Conservation (phyloP, 1,140 invertebrate species). For the Lepidurus apus region DNA sequence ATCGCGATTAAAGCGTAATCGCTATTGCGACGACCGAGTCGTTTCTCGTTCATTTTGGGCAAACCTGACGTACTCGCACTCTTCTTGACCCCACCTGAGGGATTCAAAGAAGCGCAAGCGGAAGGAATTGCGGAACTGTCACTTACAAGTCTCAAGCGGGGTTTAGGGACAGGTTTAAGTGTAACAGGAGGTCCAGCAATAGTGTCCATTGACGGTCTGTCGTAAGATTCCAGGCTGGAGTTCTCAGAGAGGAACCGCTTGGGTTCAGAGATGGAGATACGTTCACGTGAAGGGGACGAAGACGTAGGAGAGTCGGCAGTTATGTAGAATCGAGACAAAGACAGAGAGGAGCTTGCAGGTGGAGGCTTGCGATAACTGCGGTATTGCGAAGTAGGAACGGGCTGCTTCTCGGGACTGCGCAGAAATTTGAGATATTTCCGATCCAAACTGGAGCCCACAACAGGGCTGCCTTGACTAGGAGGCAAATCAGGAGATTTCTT, state of each 20-base stretch:
- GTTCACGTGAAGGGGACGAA: slow-evolving; percentile 13
- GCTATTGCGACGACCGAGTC: not conserved
- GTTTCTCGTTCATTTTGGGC: not conserved
- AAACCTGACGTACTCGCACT: not conserved
- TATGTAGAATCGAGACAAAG: not conserved
- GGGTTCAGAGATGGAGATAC: slow-evolving; percentile 4
- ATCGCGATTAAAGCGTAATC: not conserved
- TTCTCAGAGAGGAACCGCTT: not conserved
- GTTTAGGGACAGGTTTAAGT: not conserved
- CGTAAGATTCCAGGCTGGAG: not conserved
- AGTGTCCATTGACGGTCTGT: not conserved
- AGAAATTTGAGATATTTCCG: slow-evolving; percentile 63
- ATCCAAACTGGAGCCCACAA: slow-evolving; percentile 55
- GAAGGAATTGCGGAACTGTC: not conserved
- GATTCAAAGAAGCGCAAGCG: not conserved
- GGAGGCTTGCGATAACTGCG: slow-evolving; percentile 60
- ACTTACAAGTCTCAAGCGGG: not conserved
- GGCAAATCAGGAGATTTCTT: slow-evolving; percentile 41
- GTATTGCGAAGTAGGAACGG: slow-evolving; percentile 70
- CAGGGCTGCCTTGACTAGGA: slow-evolving; percentile 25
- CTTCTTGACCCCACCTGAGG: not conserved
- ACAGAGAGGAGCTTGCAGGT: not conserved
- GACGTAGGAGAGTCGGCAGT: not conserved
- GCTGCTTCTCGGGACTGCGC: slow-evolving; percentile 53
- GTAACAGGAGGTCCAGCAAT: not conserved